A percentile compares a stretch with the other conserved stretches of the same genome.
These are phyloP conservation scores for Sander vitreus DNA, from an alignment of 2,113 vertebrate species.

Conservation along the genomic window DNA sequence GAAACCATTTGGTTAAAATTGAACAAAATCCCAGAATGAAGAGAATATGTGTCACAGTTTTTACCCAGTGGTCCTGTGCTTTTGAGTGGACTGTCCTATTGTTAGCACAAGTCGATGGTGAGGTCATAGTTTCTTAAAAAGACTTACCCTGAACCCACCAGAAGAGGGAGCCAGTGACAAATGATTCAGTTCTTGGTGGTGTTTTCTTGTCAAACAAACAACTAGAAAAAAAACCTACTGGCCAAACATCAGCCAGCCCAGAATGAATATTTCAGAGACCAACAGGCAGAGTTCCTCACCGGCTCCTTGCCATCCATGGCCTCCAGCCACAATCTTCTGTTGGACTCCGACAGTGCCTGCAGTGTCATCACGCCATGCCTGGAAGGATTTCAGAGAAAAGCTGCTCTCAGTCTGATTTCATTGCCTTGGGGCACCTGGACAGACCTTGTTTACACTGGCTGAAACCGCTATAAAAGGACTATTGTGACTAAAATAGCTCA, in stretches of 20 bases:
- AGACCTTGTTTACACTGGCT: conserved; percentile 71
- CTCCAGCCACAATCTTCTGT: conserved; percentile 96
- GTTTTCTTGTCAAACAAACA: conserved; percentile 17
- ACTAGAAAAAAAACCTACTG: not conserved
- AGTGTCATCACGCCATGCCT: conserved; percentile 96
- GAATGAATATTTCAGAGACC: conserved; percentile 40
- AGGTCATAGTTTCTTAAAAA: conserved; percentile 50
- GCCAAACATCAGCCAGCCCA: conserved; percentile 27
- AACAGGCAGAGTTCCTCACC: conserved; percentile 81
- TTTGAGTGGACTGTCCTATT: conserved; percentile 23
- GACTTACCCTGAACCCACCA: conserved; percentile 29
- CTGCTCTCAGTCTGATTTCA: conserved; percentile 68
- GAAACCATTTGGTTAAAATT: not conserved
- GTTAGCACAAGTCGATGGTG: conserved; percentile 32
- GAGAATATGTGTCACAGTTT: not conserved
- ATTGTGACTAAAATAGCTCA: conserved; percentile 69
- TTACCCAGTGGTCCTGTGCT: not conserved
- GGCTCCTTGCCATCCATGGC: conserved; percentile 99
- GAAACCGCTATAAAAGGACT: conserved; percentile 72
- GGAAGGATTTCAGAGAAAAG: conserved; percentile 71
- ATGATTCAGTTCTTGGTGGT: not conserved
- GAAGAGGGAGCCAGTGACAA: conserved; percentile 63
- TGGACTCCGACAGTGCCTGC: conserved; percentile 95
- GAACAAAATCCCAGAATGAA: conserved; percentile 1
- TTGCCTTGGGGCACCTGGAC: conserved; percentile 55